Percentiles rank a stretch among this genome's conserved stretches.
phyloP scores from a whole-genome alignment of 2,113 vertebrate genomes.

The Quiscalus mexicanus region DNA sequence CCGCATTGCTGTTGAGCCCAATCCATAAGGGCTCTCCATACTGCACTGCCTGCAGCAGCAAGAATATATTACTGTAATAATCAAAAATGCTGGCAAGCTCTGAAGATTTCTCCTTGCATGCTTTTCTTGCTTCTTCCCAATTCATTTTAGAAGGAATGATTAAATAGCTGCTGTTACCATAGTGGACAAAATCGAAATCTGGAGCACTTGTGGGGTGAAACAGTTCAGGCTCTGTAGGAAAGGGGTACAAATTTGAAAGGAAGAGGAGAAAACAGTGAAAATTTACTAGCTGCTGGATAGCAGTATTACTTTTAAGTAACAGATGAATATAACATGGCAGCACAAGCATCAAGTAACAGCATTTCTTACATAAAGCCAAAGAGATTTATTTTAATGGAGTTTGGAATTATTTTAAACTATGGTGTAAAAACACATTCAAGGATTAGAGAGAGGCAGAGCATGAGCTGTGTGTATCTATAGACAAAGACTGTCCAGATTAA shows the following conservation, averaged over 20 bases:
- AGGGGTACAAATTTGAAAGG: not conserved
- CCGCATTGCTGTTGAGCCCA: constrained; percentile 89
- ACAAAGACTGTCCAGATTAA: not conserved
- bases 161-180: constrained; percentile 85
- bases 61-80: constrained; percentile 76
- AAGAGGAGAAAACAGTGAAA: not conserved
- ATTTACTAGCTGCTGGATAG: not conserved
- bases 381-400: not conserved
- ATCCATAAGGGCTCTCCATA: constrained; percentile 84
- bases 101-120: constrained; percentile 81
- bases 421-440: not conserved
- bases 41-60: constrained; percentile 69
- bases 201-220: constrained; percentile 57
- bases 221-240: constrained; percentile 80
- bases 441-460: not conserved
- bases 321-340: not conserved
- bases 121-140: constrained; percentile 86
- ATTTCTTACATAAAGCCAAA: not conserved
- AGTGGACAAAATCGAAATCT: constrained; percentile 68
- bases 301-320: not conserved
- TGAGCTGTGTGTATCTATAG: not conserved
- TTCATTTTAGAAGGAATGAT: constrained; percentile 80
- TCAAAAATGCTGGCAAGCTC: constrained; percentile 85
- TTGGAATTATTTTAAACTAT: not conserved
- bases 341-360: not conserved